phyloP scores from a whole-genome alignment of 2,797 vertebrate genomes.

The Dryobates pubescens region DNA sequence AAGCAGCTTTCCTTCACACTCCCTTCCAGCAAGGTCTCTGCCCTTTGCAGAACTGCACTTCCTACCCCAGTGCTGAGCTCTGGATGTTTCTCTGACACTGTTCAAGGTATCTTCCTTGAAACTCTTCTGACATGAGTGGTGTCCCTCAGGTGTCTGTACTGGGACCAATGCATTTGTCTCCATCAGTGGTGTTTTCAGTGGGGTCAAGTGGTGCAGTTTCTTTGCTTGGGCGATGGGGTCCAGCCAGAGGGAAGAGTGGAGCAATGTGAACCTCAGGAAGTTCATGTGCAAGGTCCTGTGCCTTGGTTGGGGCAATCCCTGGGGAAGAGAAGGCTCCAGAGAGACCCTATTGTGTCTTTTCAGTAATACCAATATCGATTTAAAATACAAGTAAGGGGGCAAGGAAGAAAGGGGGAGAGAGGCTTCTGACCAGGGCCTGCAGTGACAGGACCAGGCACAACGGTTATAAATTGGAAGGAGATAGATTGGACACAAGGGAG shows the following conservation, averaged over 20 bases:
- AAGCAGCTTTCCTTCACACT: not conserved
- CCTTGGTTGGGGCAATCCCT: not conserved
- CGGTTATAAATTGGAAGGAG: not conserved
- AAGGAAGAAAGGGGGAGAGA: not conserved
- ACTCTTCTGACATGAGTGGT: not conserved
- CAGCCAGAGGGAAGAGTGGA: not conserved
- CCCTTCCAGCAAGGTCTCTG: not conserved
- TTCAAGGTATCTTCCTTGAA: not conserved
- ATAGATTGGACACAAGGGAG: not conserved
- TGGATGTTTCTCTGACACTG: not conserved
- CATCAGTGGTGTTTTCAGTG: rapidly evolving
- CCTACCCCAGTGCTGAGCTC: not conserved
- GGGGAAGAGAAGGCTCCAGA: not conserved
- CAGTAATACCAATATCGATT: too few relatives aligned
- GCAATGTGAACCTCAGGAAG: not conserved
- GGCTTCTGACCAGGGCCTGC: not conserved
- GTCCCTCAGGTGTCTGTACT: not conserved
- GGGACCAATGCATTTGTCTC: not conserved
- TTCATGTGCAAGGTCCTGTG: not conserved
- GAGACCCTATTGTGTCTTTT: not conserved
- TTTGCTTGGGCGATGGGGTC: not conserved
- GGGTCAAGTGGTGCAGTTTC: not conserved
- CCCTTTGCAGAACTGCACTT: not conserved
- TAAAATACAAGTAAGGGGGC: too few relatives aligned
- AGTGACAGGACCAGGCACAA: not conserved